Evolutionary conservation across 2,113 vertebrate species (phyloP).

Genomic region (Pipra filicauda): DNA sequence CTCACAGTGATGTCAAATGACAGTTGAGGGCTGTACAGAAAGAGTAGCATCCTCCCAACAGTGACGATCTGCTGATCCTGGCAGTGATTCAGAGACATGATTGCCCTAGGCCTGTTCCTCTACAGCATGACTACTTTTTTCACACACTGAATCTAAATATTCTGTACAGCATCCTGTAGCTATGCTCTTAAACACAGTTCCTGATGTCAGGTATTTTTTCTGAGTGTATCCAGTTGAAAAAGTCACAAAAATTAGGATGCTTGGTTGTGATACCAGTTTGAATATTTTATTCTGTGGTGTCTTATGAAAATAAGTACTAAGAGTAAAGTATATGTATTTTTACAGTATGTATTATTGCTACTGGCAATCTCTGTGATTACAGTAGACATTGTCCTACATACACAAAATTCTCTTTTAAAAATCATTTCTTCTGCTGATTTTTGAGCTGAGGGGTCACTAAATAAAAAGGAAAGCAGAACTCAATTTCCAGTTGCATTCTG

Average conservation of each 20-base stretch:
- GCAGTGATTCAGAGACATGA: slow-evolving; percentile 69
- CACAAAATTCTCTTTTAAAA: background rate
- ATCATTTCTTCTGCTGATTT: background rate
- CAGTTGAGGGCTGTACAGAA: slow-evolving; percentile 66
- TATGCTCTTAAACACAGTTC: slow-evolving; percentile 4
- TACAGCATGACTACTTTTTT: slow-evolving; percentile 45
- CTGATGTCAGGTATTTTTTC: slow-evolving; percentile 34
- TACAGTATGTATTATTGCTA: background rate
- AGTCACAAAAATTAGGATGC: slow-evolving; percentile 36
- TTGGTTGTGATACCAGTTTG: background rate
- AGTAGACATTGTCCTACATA: background rate
- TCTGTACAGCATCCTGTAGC: slow-evolving; percentile 44
- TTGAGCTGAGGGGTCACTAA: background rate
- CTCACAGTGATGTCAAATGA: slow-evolving; percentile 61
- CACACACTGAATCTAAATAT: slow-evolving; percentile 53
- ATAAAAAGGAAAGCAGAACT: background rate
- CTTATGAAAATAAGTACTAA: background rate
- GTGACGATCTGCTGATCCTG: slow-evolving; percentile 58
- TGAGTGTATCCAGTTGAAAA: slow-evolving; percentile 13
- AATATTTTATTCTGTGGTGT: background rate
- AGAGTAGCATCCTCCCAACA: slow-evolving; percentile 51
- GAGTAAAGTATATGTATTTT: background rate
- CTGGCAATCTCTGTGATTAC: background rate
- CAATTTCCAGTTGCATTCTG: background rate
- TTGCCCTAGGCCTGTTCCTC: slow-evolving; percentile 64